Percentiles rank a stretch among this genome's conserved stretches.
Conservation (phyloP, 2,797 vertebrate genomes). For the Thaleichthys pacificus region DNA sequence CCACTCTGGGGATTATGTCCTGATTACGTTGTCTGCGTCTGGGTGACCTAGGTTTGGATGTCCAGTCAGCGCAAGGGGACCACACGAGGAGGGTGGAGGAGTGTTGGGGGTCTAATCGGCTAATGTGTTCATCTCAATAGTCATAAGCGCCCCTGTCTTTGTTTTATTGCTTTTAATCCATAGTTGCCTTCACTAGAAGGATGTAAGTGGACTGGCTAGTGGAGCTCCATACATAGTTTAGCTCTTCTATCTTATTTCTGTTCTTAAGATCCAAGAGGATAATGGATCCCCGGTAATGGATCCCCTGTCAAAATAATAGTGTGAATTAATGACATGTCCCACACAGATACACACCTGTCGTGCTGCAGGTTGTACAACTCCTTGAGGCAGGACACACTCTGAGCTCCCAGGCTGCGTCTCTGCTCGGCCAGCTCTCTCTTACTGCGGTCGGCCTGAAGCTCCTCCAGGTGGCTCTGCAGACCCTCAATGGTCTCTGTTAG, state of each 20-base stretch:
- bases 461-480: constrained; percentile 86
- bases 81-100: not conserved
- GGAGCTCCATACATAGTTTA: too few relatives aligned
- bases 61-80: constrained; percentile 43
- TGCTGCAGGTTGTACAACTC: constrained; percentile 87
- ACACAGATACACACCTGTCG: constrained; percentile 78
- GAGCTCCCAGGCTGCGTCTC: constrained; percentile 74
- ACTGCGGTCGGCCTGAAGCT: constrained; percentile 77
- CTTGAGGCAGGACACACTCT: constrained; percentile 87
- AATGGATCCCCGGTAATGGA: not conserved
- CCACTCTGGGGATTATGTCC: constrained; percentile 55
- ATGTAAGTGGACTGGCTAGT: too few relatives aligned
- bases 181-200: too few relatives aligned
- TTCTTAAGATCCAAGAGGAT: not conserved
- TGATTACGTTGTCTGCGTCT: constrained; percentile 50
- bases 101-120: constrained; percentile 6
- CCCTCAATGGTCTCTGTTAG: constrained; percentile 89
- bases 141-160: not conserved
- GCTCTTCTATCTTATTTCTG: not conserved
- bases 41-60: constrained; percentile 35
- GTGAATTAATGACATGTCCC: not conserved
- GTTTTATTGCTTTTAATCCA: too few relatives aligned
- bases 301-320: not conserved
- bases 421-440: constrained; percentile 75
- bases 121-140: not conserved